Evolutionary conservation across 1,140 invertebrate genomes (phyloP), one percentile per base, ranked within the genome.

Genomic region (Drosophila nannoptera): DNA sequence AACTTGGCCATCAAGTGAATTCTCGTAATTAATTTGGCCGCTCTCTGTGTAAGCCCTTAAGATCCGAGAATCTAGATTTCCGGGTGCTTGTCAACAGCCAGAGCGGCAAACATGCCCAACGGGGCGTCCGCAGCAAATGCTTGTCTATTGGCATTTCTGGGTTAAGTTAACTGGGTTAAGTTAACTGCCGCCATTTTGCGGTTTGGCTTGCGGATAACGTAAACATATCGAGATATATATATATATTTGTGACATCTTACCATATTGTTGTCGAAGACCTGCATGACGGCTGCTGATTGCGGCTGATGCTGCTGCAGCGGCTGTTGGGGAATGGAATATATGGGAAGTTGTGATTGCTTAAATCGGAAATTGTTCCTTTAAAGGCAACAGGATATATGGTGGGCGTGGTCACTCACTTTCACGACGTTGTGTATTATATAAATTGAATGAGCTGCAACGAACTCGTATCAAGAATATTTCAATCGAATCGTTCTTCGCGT

Each of bases 251-350:
- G 16, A 7, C 22, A 36, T 78, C 87, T 87, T 81, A 88, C 87
- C 77, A 88, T 88, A 67, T 71, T 88, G 69, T 82, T 88, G 71
- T 88, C 87, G 69, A 88, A 88, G 54, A 88, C 87, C 74, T 88
- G 87, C 87, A 88, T 88, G 61, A 46, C 60, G 48, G 43, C 59
- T 64, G 62, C 45, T 49, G 22, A 22, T 22, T 22, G 22, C 22
- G 22, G 22, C 22, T 22, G 70, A 14, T 55, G 61, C 35, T 64
- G 42, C 45, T 59, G 69, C 35, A 63, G 40, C 35, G n/a, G 36
- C 59, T 69, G 61, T 49, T 73, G 7, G 22, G 11, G 11, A 31
- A 59, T 33, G 14, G 42, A 42, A 38, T 33, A 38, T 35, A 40
- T 22, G 11, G 35, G 31, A 35, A 36, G 14, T 31, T 14, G 32